Base-by-base conservation (phyloP, 2,797 vertebrate species). In the Arnoldichthys spilopterus region DNA sequence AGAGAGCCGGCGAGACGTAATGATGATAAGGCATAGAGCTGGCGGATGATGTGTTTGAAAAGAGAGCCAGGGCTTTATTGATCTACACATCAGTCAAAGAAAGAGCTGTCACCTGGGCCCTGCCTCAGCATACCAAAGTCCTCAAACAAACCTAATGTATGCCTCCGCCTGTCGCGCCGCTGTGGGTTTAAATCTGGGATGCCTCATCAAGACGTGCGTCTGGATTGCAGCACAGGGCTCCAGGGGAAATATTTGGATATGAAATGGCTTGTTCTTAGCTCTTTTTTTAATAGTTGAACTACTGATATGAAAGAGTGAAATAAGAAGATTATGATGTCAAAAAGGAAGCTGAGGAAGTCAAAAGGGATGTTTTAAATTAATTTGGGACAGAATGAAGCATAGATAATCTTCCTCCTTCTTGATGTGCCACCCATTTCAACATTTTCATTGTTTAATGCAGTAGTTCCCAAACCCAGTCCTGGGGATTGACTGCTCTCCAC, bases 1-100 rank as follows among this genome's bases (percentile, higher is more conserved):
- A 62, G 15, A 26, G 40, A 56, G 69, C 56, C 40, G 22, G n/a
- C 37, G 51, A 26, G 28, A 6, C 2, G 32, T 49, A 58, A 37
- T 73, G 70, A 59, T 66, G 69, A 78, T 79, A 16, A 73, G 77
- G 61, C 11, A 8, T 72, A 56, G 70, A 72, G 68, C 49, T 58
- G 61, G 12, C 63, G 32, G 70, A 58, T 30, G 37, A 40, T 63
- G 76, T 59, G 34, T 77, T 70, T 70, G 15, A 70, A 32, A 70
- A 71, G n/a, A 62, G 5, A 78, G n/a, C 51, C 32, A n/a, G n/a
- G 26, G 18, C 37, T 56, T 16, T 74, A 74, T 74, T 49, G 62
- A 73, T 79, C 63, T n/a, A 20, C 22, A 74, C 63, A 51, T 74
- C 71, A 28, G 6, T 79, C 77, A 74, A 74, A 58, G 24, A 34